Percentiles rank a stretch among this genome's conserved stretches.
Conservation (phyloP, 2,888 invertebrate genomes). For the Napeogenes sylphis region DNA sequence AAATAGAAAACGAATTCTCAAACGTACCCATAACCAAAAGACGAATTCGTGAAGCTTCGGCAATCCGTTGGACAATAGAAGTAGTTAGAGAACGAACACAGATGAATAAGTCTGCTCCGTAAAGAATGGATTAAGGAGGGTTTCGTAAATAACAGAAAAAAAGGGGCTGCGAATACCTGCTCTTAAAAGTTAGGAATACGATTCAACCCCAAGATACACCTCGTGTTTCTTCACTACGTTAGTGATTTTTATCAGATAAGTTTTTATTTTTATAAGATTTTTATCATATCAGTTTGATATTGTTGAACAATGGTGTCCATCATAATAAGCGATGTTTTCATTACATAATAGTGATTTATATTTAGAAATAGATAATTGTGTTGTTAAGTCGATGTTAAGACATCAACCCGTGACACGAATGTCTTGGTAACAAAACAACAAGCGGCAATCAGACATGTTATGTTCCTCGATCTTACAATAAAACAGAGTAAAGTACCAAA, state of each 20-base stretch:
- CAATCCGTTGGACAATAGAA: constrained; percentile 23
- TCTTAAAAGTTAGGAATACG: constrained; percentile 30
- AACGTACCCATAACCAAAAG: constrained; percentile 1
- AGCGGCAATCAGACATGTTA: constrained; percentile 70
- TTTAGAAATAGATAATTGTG: constrained; percentile 6
- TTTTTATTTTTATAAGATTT: background rate
- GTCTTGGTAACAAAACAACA: constrained; percentile 72
- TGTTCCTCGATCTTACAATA: constrained; percentile 57
- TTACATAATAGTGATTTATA: background rate
- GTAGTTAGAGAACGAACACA: constrained; percentile 30
- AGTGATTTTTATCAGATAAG: constrained; percentile 15
- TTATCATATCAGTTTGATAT: constrained; percentile 5
- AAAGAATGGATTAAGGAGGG: constrained; percentile 44
- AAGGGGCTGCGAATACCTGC: constrained; percentile 70
- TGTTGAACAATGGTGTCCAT: background rate
- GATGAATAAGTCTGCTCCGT: constrained; percentile 37
- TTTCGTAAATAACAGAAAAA: constrained; percentile 53
- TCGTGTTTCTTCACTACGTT: constrained; percentile 6
- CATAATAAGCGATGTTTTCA: constrained; percentile 21
- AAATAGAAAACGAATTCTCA: constrained; percentile 9
- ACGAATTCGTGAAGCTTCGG: constrained; percentile 15
- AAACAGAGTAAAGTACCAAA: constrained; percentile 50
- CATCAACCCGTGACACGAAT: constrained; percentile 53
- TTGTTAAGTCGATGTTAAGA: constrained; percentile 24
- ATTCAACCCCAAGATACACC: constrained; percentile 14